phyloP scores from a whole-genome alignment of 1,140 invertebrate genomes.

The Drosophila mojavensis region DNA sequence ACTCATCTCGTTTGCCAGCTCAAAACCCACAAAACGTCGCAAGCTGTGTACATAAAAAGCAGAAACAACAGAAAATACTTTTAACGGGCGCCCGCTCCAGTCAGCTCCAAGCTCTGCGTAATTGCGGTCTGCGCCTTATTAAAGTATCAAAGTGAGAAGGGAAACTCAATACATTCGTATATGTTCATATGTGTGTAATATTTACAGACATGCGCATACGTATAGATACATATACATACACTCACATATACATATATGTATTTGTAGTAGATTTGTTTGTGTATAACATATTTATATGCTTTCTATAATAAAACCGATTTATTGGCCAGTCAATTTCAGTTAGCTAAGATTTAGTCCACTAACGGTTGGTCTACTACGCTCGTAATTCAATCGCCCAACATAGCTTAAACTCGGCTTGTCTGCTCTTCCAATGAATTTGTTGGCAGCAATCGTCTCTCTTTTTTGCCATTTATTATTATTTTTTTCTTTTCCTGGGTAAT shows the following conservation, averaged over 20 bases:
- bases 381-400: slow-evolving; percentile 57
- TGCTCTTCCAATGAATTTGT: slow-evolving; percentile 74
- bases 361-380: slow-evolving; percentile 62
- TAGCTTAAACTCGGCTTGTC: slow-evolving; percentile 61
- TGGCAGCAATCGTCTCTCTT: slow-evolving; percentile 24
- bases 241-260: not conserved
- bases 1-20: not conserved
- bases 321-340: slow-evolving; percentile 54
- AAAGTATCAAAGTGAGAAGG: slow-evolving; percentile 59
- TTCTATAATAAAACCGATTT: slow-evolving; percentile 66
- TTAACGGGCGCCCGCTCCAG: slow-evolving; percentile 50
- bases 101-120: slow-evolving; percentile 24
- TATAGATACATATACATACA: too few species aligned
- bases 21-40: slow-evolving; percentile 80
- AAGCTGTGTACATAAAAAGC: slow-evolving; percentile 71
- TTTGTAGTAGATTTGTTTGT: too few species aligned
- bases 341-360: slow-evolving; percentile 37
- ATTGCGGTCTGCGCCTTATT: slow-evolving; percentile 68
- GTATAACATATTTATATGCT: slow-evolving; percentile 13
- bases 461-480: not conserved
- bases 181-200: too few species aligned
- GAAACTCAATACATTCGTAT: not conserved
- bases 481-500: slow-evolving; percentile 44
- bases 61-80: slow-evolving; percentile 36
- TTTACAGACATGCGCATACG: too few species aligned